Conservation (phyloP, 2,888 invertebrate species). For the Pharmacophagus antenor region DNA sequence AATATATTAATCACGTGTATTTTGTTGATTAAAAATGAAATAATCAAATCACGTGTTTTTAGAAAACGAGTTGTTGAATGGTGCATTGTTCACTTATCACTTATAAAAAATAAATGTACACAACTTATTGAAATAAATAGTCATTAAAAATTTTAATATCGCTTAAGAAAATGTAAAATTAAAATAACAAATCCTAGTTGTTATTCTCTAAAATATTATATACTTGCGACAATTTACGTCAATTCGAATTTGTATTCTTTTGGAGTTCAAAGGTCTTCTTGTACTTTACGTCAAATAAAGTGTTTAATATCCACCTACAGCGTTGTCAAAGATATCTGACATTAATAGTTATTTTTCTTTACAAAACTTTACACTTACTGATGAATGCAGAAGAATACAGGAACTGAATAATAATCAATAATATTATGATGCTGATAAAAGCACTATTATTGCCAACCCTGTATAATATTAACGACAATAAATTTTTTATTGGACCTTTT, state of each 20-base stretch:
- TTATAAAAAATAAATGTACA: too few species aligned
- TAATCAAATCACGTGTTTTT: neutral
- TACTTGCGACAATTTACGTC: constrained; percentile 2
- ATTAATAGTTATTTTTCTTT: too few species aligned
- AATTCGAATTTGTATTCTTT: constrained; percentile 8
- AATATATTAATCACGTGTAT: too few species aligned
- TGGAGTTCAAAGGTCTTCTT: constrained; percentile 14
- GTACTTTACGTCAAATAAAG: constrained; percentile 1
- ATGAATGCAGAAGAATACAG: constrained; percentile 21
- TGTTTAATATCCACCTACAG: neutral
- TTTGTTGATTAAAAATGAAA: too few species aligned
- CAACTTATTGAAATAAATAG: too few species aligned
- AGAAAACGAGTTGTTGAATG: neutral
- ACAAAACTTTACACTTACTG: too few species aligned
- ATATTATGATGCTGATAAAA: neutral
- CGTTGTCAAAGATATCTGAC: neutral
- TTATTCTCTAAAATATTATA: neutral
- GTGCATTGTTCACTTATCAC: too few species aligned
- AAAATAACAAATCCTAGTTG: too few species aligned
- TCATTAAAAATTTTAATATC: too few species aligned
- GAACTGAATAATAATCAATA: constrained; percentile 29
- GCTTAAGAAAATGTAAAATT: too few species aligned
- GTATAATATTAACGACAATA: constrained; percentile 52
- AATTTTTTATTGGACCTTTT: constrained; percentile 61
- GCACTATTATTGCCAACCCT: constrained; percentile 41